Conservation (phyloP, 1,140 invertebrate species). For the Hypsibius dujardini region DNA sequence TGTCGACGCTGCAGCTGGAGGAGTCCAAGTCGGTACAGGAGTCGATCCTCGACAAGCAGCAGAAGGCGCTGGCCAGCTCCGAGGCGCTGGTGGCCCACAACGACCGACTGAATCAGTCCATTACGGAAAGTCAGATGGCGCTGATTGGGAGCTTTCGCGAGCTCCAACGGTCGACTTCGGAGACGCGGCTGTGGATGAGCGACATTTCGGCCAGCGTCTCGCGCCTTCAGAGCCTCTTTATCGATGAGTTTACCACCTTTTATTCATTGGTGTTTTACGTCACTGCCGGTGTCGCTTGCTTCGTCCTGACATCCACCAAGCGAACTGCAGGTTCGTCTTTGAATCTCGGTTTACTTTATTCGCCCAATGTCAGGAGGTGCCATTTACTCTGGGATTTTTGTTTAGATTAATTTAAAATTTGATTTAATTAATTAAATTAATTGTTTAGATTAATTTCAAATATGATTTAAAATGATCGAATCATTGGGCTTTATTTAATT, state of each 20-base stretch:
- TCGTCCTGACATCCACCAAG: slow-evolving; percentile 38
- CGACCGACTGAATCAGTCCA: slow-evolving; percentile 31
- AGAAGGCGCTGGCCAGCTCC: slow-evolving; percentile 41
- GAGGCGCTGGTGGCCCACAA: slow-evolving; percentile 37
- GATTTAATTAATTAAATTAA: background rate
- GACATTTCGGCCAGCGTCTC: slow-evolving; percentile 41
- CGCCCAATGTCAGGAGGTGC: too few relatives aligned
- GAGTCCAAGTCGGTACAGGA: slow-evolving; percentile 31
- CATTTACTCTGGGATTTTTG: too few relatives aligned
- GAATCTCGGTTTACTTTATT: background rate
- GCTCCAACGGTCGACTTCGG: slow-evolving; percentile 37
- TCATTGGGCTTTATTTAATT: too few relatives aligned
- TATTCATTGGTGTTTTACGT: slow-evolving; percentile 42
- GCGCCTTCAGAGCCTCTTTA: slow-evolving; percentile 37
- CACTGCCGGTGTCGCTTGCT: slow-evolving; percentile 35
- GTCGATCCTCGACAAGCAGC: slow-evolving; percentile 36
- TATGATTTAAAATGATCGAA: background rate
- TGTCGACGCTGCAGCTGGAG: slow-evolving; percentile 39
- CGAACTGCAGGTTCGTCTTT: slow-evolving; percentile 31
- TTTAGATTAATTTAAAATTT: background rate
- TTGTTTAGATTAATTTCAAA: background rate
- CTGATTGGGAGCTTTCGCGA: slow-evolving; percentile 37
- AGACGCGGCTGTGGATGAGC: slow-evolving; percentile 39
- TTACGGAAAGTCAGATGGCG: slow-evolving; percentile 33
- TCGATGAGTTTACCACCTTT: slow-evolving; percentile 42